Conservation (phyloP, 2,797 vertebrate genomes). For the Mareca penelope region DNA sequence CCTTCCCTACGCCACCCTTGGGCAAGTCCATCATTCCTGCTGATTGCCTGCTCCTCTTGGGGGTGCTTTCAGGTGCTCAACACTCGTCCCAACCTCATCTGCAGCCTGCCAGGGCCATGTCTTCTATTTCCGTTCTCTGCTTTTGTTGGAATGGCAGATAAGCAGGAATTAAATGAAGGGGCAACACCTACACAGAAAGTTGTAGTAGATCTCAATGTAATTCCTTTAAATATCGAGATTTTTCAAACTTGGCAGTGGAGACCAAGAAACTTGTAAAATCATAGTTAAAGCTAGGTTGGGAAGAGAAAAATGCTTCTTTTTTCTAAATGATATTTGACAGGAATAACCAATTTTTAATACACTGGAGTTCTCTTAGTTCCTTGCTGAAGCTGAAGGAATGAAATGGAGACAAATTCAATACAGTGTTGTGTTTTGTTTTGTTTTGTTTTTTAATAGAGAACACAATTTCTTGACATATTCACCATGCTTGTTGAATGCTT, state of each 20-base stretch:
- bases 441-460: neutral
- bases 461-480: neutral
- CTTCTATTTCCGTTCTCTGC: slow-evolving; percentile 17
- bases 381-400: neutral
- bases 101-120: neutral
- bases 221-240: neutral
- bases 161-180: neutral
- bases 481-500: neutral
- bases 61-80: neutral
- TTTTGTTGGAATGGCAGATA: neutral
- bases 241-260: slow-evolving; percentile 8
- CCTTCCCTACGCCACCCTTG: slow-evolving; percentile 12
- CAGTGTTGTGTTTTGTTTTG: neutral
- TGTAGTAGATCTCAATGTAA: neutral
- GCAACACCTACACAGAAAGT: neutral
- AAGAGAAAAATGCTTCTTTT: neutral
- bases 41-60: slow-evolving; percentile 20
- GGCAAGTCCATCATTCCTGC: neutral
- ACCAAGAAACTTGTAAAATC: neutral
- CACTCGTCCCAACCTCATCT: slow-evolving; percentile 38
- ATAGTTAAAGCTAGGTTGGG: neutral
- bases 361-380: neutral
- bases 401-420: slow-evolving; percentile 22
- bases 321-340: slow-evolving; percentile 11
- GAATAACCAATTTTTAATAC: slow-evolving; percentile 1